These are phyloP conservation scores for Coenobita brevimanus DNA, from an alignment of 1,140 invertebrate species.

Conservation along the genomic window DNA sequence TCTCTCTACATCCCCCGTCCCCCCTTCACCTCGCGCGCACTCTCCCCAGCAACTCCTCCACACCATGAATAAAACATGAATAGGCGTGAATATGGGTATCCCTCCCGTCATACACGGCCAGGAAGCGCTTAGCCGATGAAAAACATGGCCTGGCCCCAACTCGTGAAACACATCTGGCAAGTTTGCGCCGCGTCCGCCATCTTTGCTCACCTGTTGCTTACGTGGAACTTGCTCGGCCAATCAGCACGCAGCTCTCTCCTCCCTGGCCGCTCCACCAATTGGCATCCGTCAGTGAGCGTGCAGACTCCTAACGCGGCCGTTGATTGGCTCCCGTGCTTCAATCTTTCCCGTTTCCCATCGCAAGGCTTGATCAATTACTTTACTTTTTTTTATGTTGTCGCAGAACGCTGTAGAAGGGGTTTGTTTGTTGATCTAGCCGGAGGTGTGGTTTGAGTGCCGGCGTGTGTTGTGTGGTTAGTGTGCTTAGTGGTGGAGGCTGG, in stretches of 20 bases:
- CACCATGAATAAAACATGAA: background rate
- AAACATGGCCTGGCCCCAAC: background rate
- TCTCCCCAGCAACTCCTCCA: background rate
- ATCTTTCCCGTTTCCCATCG: slow-evolving; percentile 14
- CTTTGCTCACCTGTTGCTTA: slow-evolving; percentile 70
- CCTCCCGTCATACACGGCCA: background rate
- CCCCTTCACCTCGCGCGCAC: background rate
- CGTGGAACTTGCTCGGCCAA: slow-evolving; percentile 68
- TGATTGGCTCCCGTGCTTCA: slow-evolving; percentile 55
- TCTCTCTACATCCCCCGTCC: background rate
- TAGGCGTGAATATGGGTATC: slow-evolving; percentile 2
- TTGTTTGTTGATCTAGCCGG: no score
- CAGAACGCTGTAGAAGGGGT: no score
- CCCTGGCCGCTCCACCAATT: slow-evolving; percentile 64
- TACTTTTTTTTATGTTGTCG: no score
- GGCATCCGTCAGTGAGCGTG: slow-evolving; percentile 58
- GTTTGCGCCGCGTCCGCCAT: slow-evolving; percentile 60
- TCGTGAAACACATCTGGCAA: slow-evolving; percentile 54
- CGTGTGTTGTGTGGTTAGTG: no score
- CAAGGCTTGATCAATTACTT: no score
- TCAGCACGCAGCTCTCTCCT: slow-evolving; percentile 62
- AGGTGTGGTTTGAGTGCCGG: no score
- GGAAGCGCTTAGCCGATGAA: slow-evolving; percentile 31
- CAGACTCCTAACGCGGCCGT: slow-evolving; percentile 59
- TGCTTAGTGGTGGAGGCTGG: no score